Conservation (phyloP, 1,140 invertebrate species). For the Matsumurasca onukii region DNA sequence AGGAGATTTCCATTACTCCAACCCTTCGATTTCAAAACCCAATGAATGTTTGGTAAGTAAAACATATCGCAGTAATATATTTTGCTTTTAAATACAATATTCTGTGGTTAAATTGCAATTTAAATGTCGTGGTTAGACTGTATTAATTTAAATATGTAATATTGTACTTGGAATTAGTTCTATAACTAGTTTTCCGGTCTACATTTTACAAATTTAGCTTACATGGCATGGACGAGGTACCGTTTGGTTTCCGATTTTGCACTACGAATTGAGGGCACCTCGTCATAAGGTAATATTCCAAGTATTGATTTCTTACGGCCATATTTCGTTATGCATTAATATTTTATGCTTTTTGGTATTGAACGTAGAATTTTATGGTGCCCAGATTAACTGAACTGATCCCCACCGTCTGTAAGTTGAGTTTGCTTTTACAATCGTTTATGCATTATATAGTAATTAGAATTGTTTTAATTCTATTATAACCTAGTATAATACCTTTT, state of each 20-base stretch:
- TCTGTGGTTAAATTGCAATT: not conserved
- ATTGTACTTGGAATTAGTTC: not conserved
- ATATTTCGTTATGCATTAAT: conserved; percentile 7
- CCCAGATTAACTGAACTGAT: too few relatives aligned
- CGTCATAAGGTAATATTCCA: conserved; percentile 22
- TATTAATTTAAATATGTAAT: too few relatives aligned
- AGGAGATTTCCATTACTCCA: conserved; percentile 31
- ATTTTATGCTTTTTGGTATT: not conserved
- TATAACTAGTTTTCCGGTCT: not conserved
- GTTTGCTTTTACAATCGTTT: too few relatives aligned
- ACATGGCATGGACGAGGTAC: conserved; percentile 25
- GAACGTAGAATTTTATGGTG: not conserved
- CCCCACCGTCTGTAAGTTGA: too few relatives aligned
- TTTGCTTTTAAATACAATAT: conserved; percentile 7
- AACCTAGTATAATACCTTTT: too few relatives aligned
- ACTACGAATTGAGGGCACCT: conserved; percentile 20
- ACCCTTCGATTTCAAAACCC: conserved; percentile 30
- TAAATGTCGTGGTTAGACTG: not conserved
- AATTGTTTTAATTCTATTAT: too few relatives aligned
- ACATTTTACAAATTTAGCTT: conserved; percentile 25
- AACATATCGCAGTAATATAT: too few relatives aligned
- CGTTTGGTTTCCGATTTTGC: conserved; percentile 21
- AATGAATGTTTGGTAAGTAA: conserved; percentile 16
- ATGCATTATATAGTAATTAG: too few relatives aligned
- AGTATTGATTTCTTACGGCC: conserved; percentile 19